Evolutionary conservation across 2,797 vertebrate genomes (phyloP).

Genomic region (Serranus cabrilla): DNA sequence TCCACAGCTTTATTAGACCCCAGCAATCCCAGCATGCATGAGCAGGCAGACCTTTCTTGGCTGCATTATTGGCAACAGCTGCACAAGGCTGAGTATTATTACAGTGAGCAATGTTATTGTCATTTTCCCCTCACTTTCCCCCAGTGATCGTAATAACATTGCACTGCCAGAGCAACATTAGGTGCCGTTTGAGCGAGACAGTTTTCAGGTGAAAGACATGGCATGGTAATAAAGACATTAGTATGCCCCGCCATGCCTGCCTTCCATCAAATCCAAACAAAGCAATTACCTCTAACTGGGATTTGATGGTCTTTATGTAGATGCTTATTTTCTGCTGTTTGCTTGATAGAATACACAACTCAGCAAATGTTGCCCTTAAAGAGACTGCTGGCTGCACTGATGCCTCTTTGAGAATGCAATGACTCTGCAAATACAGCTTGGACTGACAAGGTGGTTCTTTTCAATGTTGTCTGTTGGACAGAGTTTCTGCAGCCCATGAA

Average conservation of each 20-base stretch:
- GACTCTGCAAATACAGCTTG: constrained; percentile 8
- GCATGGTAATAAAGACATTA: constrained; percentile 38
- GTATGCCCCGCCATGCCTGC: constrained; percentile 14
- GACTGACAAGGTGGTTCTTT: constrained; percentile 10
- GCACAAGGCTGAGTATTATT: constrained; percentile 32
- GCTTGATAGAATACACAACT: constrained; percentile 34
- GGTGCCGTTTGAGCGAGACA: constrained; percentile 23
- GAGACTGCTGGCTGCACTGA: constrained; percentile 3
- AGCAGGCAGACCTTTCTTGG: constrained; percentile 4
- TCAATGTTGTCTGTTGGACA: not conserved
- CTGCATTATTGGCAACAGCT: constrained; percentile 31
- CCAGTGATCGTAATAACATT: constrained; percentile 8
- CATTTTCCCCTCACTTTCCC: constrained; percentile 31
- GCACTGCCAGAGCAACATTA: constrained; percentile 16
- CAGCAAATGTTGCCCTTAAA: constrained; percentile 23
- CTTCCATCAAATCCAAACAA: constrained; percentile 41
- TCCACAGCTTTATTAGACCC: constrained; percentile 6
- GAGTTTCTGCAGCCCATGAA: not conserved
- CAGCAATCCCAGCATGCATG: constrained; percentile 3
- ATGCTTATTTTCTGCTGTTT: constrained; percentile 32
- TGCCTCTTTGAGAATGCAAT: constrained; percentile 12
- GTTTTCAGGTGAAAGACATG: constrained; percentile 40
- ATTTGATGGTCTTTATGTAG: constrained; percentile 47
- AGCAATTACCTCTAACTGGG: constrained; percentile 37
- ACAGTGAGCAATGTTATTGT: constrained; percentile 29